Base-by-base conservation (phyloP, 2,113 vertebrate genomes). In the Oxygymnocypris stewartii region DNA sequence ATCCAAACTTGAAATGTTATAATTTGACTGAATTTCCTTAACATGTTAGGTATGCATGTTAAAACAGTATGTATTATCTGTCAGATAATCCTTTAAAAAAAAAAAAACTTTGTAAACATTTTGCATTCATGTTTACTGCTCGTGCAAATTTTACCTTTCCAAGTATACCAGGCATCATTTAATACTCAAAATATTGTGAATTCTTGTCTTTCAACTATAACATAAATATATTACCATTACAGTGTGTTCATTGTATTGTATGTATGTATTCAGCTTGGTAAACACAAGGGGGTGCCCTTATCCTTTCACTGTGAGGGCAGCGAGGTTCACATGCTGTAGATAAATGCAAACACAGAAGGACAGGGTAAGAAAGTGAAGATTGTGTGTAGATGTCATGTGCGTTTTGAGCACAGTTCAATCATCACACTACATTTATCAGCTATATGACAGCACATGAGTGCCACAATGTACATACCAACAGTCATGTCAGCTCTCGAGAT, bases 251-350 rank as follows among this genome's bases (percentile, higher is more conserved):
- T 35, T 20, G 65, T 40, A 23, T 12, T 47, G 25, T 67, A 47
- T 78, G 6, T 67, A 28, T 65, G 59, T 69, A 35, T 42, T 85
- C n/a, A 89, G 79, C 31, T 79, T 81, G 84, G 47, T 47, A 71
- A 93, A 91, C 95, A 96, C 94, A 94, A 93, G 95, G 94, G 93
- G 95, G 94, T 92, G 94, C 94, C 94, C 94, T 95, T 94, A 94
- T 92, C 88, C 95, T 95, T 93, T 92, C 89, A 67, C 91, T 91
- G 90, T 75, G 87, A 92, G 84, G 85, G 74, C 84, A 69, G 47
- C 18, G 20, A 44, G 28, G 25, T 78, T n/a, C 28, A 2, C 14
- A 25, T 74, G 35, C 9, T 14, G 47, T 9, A 73, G 44, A 81
- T 42, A 81, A 79, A 86, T 71, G 23, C 63, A 59, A 47, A 81